These are phyloP conservation scores for Pandemis cinnamomeana DNA, from an alignment of 2,888 invertebrate species.

Conservation along the genomic window DNA sequence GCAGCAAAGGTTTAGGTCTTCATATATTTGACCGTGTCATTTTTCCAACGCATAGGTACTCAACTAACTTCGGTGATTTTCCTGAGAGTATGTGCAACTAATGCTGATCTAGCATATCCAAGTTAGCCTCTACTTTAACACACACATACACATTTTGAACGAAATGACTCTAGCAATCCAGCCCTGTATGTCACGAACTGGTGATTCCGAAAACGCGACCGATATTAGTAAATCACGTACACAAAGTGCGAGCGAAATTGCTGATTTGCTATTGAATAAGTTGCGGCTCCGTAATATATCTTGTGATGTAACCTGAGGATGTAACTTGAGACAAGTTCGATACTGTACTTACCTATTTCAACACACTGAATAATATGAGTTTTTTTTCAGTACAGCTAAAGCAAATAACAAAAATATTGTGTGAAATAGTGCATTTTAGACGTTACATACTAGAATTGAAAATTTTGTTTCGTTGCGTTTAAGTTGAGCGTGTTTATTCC, in stretches of 20 bases:
- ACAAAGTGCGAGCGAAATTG: constrained; percentile 37
- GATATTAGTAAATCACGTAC: constrained; percentile 40
- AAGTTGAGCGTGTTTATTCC: neutral
- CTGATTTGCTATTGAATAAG: constrained; percentile 40
- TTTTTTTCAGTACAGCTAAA: no score
- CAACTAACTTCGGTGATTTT: no score
- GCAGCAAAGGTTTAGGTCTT: neutral
- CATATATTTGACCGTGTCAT: no score
- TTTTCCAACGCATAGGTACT: no score
- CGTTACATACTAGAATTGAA: neutral
- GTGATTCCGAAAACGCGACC: constrained; percentile 43
- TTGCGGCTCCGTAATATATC: constrained; percentile 39
- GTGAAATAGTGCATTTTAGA: no score
- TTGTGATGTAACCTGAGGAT: constrained; percentile 34
- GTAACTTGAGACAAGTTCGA: neutral
- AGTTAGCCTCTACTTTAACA: no score
- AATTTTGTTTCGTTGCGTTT: no score
- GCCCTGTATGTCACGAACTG: constrained; percentile 40
- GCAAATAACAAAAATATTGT: no score
- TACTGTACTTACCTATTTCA: constrained; percentile 12
- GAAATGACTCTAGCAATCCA: constrained; percentile 12
- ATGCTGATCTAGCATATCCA: no score
- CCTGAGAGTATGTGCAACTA: no score
- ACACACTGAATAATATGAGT: neutral
- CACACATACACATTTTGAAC: neutral